Evolutionary conservation across 2,797 vertebrate genomes (phyloP), one percentile per base, ranked within the genome.

Genomic region (Ptychadena robeensis): DNA sequence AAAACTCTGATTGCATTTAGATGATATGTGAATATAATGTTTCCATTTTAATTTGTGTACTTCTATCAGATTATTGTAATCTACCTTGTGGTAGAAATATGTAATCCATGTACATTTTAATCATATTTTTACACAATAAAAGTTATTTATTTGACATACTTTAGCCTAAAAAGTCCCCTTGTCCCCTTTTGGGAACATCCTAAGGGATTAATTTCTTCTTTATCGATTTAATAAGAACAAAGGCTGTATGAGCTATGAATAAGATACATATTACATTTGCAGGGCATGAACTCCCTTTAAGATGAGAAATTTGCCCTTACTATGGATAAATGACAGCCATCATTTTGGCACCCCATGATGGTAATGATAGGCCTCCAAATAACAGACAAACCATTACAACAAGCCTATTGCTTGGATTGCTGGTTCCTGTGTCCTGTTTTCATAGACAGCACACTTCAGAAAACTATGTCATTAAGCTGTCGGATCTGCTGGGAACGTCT

Each of bases 291-390:
- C 64, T 68, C 34, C 8, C 28, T 76, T 71, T 80, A 65, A 70
- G 35, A 70, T 27, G 53, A 40, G 53, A 65, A 63, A 40, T 75
- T 69, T 65, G 37, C 53, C 73, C 65, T 85, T 53, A 4, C 72
- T 69, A 35, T 8, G 61, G 72, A 80, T 68, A 85, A 85, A 74
- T 75, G 78, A 59, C 72, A 85, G 78, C 57, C 78, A 85, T 80
- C 64, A 64, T 35, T 79, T 75, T 71, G 78, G 66, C 38, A 76
- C 72, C 78, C 69, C 38, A 18, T 75, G 77, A 81, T 85, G 66
- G 66, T 85, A 85, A 85, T 85, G 78, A 76, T 81, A 85, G 83
- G 67, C 69, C 83, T 81, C 70, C 72, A 80, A 75, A 81, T 85
- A 85, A 85, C 70, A 76, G 78, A 64, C 59, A 44, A 37, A 59